A percentile compares a stretch with the other conserved stretches of the same genome.
phyloP scores from a whole-genome alignment of 2,888 invertebrate species.

The Cryptocephalus primarius region DNA sequence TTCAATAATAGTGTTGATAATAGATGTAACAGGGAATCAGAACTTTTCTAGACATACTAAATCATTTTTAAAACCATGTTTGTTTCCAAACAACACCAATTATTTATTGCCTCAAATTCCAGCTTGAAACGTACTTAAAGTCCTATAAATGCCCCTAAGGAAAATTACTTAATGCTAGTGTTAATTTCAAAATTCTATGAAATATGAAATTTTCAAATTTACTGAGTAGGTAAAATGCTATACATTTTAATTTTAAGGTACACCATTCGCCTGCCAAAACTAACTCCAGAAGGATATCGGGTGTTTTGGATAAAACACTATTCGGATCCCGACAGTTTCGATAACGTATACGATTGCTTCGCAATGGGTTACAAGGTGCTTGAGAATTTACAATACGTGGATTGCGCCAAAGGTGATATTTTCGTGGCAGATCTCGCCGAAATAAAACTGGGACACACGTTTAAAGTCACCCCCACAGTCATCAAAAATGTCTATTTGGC shows the following conservation, averaged over 20 bases:
- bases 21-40: too few relatives aligned
- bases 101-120: too few relatives aligned
- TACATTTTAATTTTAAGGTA: background rate
- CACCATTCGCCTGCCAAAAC: conserved; percentile 1
- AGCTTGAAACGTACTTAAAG: too few relatives aligned
- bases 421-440: conserved; percentile 2
- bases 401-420: conserved; percentile 5
- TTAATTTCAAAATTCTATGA: too few relatives aligned
- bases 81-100: too few relatives aligned
- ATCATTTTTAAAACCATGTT: too few relatives aligned
- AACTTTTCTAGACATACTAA: too few relatives aligned
- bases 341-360: background rate
- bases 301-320: conserved; percentile 1
- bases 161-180: too few relatives aligned
- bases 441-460: conserved; percentile 1
- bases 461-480: conserved; percentile 4
- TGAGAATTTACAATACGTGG: conserved; percentile 4
- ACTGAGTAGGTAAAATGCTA: too few relatives aligned
- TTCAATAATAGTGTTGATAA: too few relatives aligned
- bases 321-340: conserved; percentile 1
- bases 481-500: conserved; percentile 4
- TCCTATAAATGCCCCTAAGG: too few relatives aligned
- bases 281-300: conserved; percentile 1
- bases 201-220: too few relatives aligned
- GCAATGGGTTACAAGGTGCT: conserved; percentile 2